Conservation (phyloP, 2,888 invertebrate species). For the Oxytorus armatus region DNA sequence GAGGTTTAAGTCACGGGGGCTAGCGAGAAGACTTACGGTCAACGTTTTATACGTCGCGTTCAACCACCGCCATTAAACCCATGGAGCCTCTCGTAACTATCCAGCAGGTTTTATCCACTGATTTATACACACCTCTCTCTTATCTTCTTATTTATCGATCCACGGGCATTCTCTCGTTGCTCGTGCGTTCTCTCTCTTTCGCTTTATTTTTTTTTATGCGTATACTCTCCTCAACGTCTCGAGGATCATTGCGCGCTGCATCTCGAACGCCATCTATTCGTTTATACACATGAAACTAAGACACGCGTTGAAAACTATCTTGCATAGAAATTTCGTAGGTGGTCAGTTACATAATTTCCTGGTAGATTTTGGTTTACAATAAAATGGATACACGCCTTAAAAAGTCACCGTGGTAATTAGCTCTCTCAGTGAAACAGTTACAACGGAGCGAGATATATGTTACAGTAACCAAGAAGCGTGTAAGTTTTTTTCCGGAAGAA, state of each 20-base stretch:
- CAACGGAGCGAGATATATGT: conserved; percentile 2
- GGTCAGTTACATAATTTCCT: conserved; percentile 74
- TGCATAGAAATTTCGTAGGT: conserved; percentile 70
- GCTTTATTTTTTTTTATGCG: conserved; percentile 3
- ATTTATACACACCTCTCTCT: conserved; percentile 73
- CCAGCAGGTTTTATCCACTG: conserved; percentile 74
- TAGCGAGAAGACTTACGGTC: conserved; percentile 61
- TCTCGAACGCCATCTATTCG: conserved; percentile 41
- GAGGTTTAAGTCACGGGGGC: conserved; percentile 59
- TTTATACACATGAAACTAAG: conserved; percentile 46
- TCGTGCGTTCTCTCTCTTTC: conserved; percentile 32
- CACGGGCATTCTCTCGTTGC: conserved; percentile 65
- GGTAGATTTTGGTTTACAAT: conserved; percentile 56
- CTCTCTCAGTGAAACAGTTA: conserved; percentile 20
- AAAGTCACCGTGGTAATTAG: conserved; percentile 30
- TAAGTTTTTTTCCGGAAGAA: conserved; percentile 51
- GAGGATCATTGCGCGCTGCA: conserved; percentile 29
- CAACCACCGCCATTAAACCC: conserved; percentile 68
- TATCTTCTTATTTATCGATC: conserved; percentile 77
- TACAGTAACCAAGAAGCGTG: conserved; percentile 3
- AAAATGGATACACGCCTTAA: conserved; percentile 15
- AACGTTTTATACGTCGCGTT: conserved; percentile 68
- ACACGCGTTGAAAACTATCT: conserved; percentile 55
- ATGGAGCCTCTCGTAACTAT: conserved; percentile 71
- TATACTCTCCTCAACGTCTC: conserved; percentile 19